Conservation (phyloP, 2,797 vertebrate genomes). For the Microchirus variegatus region DNA sequence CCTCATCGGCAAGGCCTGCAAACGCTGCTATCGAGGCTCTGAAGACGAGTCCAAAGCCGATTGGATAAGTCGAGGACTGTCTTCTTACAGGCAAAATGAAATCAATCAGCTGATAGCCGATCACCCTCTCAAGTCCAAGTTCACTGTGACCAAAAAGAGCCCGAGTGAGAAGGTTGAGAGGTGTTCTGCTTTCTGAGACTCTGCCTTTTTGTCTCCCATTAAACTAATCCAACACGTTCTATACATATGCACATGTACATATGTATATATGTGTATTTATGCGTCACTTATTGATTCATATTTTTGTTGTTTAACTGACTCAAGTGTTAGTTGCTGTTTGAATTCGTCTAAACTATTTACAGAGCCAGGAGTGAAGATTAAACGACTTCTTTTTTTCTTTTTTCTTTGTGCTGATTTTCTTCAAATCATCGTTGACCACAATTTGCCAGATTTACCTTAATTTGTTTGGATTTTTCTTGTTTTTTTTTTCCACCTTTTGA, state of each 20-base stretch:
- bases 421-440: slow-evolving; percentile 4
- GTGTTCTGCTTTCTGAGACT: slow-evolving; percentile 80
- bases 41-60: slow-evolving; percentile 84
- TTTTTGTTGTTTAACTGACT: slow-evolving; percentile 43
- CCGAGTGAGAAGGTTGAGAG: slow-evolving; percentile 73
- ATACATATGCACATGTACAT: slow-evolving; percentile 28
- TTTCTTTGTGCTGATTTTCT: slow-evolving; percentile 8
- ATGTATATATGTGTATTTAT: slow-evolving; percentile 35
- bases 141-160: slow-evolving; percentile 76
- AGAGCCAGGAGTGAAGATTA: slow-evolving; percentile 22
- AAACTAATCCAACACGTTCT: slow-evolving; percentile 48
- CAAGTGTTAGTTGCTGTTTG: slow-evolving; percentile 26
- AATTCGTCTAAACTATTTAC: slow-evolving; percentile 23
- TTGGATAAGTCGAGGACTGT: slow-evolving; percentile 83
- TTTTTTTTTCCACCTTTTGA: neutral
- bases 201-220: slow-evolving; percentile 1
- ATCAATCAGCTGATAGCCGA: slow-evolving; percentile 89
- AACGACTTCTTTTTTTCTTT: slow-evolving; percentile 8
- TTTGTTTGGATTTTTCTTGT: neutral
- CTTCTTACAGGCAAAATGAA: slow-evolving; percentile 94
- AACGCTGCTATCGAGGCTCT: slow-evolving; percentile 76
- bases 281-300: slow-evolving; percentile 11
- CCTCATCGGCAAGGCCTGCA: slow-evolving; percentile 87
- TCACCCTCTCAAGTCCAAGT: slow-evolving; percentile 79
- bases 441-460: neutral